These are phyloP conservation scores for Sisyra terminalis DNA, from an alignment of 2,888 invertebrate species.

Conservation along the genomic window DNA sequence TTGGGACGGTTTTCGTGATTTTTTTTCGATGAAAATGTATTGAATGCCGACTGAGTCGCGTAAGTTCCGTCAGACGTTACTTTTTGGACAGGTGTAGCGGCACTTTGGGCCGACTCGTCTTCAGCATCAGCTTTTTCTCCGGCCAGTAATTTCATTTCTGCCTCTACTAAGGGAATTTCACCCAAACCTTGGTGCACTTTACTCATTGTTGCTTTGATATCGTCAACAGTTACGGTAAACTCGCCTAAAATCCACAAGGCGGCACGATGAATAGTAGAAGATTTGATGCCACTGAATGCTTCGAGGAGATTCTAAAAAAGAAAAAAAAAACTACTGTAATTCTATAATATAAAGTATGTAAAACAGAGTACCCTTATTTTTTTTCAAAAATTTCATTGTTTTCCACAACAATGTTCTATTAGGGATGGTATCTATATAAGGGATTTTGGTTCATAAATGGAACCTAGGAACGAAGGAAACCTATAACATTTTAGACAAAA, in stretches of 20 bases:
- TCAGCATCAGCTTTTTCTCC: slow-evolving; percentile 46
- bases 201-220: slow-evolving; percentile 65
- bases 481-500: too few species aligned
- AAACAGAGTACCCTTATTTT: neutral
- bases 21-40: slow-evolving; percentile 47
- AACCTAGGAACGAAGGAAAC: too few species aligned
- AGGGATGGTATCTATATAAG: too few species aligned
- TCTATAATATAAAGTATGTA: neutral
- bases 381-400: too few species aligned
- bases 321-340: slow-evolving; percentile 4
- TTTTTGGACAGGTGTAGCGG: slow-evolving; percentile 34
- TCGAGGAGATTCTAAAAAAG: slow-evolving; percentile 46
- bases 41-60: slow-evolving; percentile 95
- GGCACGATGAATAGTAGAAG: slow-evolving; percentile 82
- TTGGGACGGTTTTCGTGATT: slow-evolving; percentile 57
- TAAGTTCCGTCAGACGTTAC: slow-evolving; percentile 99
- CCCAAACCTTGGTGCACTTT: slow-evolving; percentile 60
- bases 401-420: too few species aligned
- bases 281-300: slow-evolving; percentile 70
- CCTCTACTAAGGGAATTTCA: slow-evolving; percentile 44
- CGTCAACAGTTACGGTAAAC: slow-evolving; percentile 64
- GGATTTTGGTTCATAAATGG: too few species aligned
- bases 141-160: slow-evolving; percentile 52
- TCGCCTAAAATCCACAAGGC: slow-evolving; percentile 97
- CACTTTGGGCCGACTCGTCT: slow-evolving; percentile 18